Conservation (phyloP, 2,113 vertebrate genomes). For the Gnathonemus echidnorhynchus region DNA sequence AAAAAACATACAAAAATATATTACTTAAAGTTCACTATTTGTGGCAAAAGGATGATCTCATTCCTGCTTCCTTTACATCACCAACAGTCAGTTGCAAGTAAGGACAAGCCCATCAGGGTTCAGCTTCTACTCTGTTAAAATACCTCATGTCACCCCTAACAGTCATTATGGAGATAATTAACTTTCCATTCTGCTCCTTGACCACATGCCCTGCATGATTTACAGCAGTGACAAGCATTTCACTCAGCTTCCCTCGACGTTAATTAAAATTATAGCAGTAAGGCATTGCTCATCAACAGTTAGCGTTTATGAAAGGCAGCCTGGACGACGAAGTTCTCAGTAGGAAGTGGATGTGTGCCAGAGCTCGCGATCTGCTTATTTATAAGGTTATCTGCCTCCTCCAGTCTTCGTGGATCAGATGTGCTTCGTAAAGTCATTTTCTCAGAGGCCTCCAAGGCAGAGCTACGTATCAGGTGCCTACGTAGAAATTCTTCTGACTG, state of each 20-base stretch:
- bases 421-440: not conserved
- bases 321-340: slow-evolving; percentile 23
- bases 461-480: not conserved
- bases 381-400: not conserved
- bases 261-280: slow-evolving; percentile 28
- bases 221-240: slow-evolving; percentile 21
- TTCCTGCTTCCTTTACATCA: not conserved
- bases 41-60: not conserved
- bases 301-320: slow-evolving; percentile 26
- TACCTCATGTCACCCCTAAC: slow-evolving; percentile 5
- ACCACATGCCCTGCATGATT: slow-evolving; percentile 48
- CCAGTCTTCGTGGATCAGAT: not conserved
- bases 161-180: slow-evolving; percentile 48
- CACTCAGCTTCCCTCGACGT: slow-evolving; percentile 20
- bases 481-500: not conserved
- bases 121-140: not conserved
- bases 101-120: not conserved
- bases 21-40: not conserved
- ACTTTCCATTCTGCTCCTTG: slow-evolving; percentile 39
- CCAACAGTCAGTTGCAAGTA: not conserved
- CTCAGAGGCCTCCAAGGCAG: not conserved
- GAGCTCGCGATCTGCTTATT: slow-evolving; percentile 42
- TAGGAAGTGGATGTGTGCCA: slow-evolving; percentile 20
- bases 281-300: slow-evolving; percentile 28
- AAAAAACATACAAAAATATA: not conserved